Conservation (phyloP, 2,797 vertebrate species). For the Coregonus suidteri region DNA sequence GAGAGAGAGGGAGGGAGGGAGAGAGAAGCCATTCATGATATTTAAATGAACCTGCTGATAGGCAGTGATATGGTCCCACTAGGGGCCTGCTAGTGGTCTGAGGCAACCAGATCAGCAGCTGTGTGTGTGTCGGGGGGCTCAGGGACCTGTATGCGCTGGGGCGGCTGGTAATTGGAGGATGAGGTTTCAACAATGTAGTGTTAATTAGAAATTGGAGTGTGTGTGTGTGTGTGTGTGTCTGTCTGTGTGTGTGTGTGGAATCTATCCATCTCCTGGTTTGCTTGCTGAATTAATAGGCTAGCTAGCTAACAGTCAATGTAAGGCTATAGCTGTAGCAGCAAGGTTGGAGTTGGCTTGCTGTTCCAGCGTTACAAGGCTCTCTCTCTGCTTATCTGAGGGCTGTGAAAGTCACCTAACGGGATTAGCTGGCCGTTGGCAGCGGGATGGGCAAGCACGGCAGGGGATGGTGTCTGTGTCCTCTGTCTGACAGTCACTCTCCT, state of each 20-base stretch:
- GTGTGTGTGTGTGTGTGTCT: not conserved
- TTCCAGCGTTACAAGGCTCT: slow-evolving; percentile 71
- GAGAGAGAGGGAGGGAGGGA: not conserved
- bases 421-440: slow-evolving; percentile 71
- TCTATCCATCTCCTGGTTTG: slow-evolving; percentile 53
- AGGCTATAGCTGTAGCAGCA: not conserved
- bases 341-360: slow-evolving; percentile 55
- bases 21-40: slow-evolving; percentile 59
- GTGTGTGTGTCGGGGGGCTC: not conserved
- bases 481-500: slow-evolving; percentile 9
- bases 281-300: slow-evolving; percentile 40
- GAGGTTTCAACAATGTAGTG: slow-evolving; percentile 59
- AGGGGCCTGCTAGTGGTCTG: slow-evolving; percentile 34
- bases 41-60: slow-evolving; percentile 66
- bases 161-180: slow-evolving; percentile 62
- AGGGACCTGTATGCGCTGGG: slow-evolving; percentile 17
- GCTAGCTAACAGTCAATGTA: not conserved
- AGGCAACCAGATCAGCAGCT: slow-evolving; percentile 54
- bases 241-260: slow-evolving; percentile 23
- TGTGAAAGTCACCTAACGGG: slow-evolving; percentile 82
- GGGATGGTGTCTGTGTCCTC: slow-evolving; percentile 24
- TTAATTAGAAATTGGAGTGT: slow-evolving; percentile 64
- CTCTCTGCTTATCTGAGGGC: slow-evolving; percentile 71
- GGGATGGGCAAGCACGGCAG: slow-evolving; percentile 67
- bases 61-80: slow-evolving; percentile 63